Evolutionary conservation across 1,140 invertebrate genomes (phyloP), one percentile per base, ranked within the genome.

Genomic region (Parasteatoda tepidariorum): DNA sequence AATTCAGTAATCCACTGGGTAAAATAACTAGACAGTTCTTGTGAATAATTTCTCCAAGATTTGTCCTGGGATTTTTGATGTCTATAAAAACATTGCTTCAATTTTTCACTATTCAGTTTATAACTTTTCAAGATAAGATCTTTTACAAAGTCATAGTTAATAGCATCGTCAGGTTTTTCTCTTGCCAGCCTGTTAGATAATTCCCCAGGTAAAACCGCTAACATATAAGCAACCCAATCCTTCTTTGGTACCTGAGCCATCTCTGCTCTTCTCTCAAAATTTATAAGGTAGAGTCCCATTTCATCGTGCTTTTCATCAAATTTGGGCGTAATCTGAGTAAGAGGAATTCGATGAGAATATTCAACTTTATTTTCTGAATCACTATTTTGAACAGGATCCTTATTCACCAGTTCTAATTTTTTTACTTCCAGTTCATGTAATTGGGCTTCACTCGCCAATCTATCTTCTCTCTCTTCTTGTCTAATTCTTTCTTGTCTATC

Each of bases 251-350:
- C 61, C 61, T 31, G 24, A 26, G 61, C 28, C 61, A 26, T 64
- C 11, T 64, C 22, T 6, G 61, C 24, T 64, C 61, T 64, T 31
- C 61, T 64, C 26, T 64, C 61, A 31, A 64, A 64, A 64, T 31
- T 64, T 64, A 64, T 64, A 28, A 64, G 30, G 28, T 30, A 64
- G 5, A 64, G 22, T 3, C 13, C 26, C 28, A 64, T 64, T 31
- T 64, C 26, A 28, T 64, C 61, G 11, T 31, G 24, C 5, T 64
- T 64, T 7, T 64, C 61, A 64, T 28, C 61, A 64, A 26, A 64
- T 18, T 15, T 64, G 5, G 26, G 61, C 4, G 6, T 64, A 24
- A 7, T 59, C 6, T 59, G 55, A 9, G 18, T 24, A 9, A 59
- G 55, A 5, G 55, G 55, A 59, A 59, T 59, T 59, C 6, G 6